Conservation (phyloP, 2,113 vertebrate genomes). For the Gnathonemus longibarbis region DNA sequence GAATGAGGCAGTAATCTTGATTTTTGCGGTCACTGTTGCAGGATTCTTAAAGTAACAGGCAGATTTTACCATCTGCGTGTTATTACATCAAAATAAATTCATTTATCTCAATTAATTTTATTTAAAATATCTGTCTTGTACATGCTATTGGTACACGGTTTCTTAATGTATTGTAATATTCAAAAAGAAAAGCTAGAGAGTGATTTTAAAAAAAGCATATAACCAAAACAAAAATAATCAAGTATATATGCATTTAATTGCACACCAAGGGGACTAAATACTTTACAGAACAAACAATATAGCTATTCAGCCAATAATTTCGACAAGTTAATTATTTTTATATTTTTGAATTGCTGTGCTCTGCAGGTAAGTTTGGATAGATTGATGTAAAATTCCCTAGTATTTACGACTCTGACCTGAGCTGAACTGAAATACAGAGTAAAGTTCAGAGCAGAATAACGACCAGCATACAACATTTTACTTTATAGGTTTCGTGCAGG, state of each 20-base stretch:
- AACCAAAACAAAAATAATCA: not conserved
- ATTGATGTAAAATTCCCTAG: not conserved
- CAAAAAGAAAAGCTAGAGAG: not conserved
- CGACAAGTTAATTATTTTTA: not conserved
- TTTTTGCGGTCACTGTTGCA: slow-evolving; percentile 23
- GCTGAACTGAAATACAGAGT: not conserved
- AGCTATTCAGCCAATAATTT: not conserved
- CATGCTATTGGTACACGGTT: not conserved
- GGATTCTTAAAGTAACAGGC: slow-evolving; percentile 28
- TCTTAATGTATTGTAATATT: not conserved
- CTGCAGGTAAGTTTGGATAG: not conserved
- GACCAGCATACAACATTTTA: not conserved
- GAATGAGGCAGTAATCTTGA: slow-evolving; percentile 40
- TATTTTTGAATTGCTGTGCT: not conserved
- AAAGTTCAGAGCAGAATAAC: not conserved
- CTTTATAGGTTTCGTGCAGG: not conserved
- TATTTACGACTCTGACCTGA: not conserved
- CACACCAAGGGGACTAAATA: not conserved
- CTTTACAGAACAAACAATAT: not conserved
- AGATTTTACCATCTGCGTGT: slow-evolving; percentile 2
- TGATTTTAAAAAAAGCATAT: not conserved
- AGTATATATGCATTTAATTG: not conserved
- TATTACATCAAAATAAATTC: slow-evolving; percentile 13
- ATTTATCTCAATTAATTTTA: slow-evolving; percentile 5
- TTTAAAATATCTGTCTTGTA: not conserved